Conservation (phyloP, 2,888 invertebrate genomes). For the Atethmia centrago region DNA sequence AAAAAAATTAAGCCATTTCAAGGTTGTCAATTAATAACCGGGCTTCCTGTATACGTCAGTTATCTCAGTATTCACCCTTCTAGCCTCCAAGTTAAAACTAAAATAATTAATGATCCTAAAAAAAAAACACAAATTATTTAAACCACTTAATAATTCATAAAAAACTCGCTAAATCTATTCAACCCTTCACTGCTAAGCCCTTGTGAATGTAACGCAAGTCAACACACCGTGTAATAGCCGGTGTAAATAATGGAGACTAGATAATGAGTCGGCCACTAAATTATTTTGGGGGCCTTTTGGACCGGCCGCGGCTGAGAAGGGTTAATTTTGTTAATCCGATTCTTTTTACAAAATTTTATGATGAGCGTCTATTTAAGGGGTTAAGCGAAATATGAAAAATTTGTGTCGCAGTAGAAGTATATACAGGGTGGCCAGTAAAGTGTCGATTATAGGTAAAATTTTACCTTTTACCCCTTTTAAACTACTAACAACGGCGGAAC, state of each 20-base stretch:
- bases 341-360: too few species aligned
- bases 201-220: conserved; percentile 16
- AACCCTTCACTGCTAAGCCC: conserved; percentile 42
- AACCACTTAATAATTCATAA: not conserved
- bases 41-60: too few species aligned
- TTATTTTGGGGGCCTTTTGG: conserved; percentile 20
- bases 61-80: not conserved
- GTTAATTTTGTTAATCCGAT: conserved; percentile 43
- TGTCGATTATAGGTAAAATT: too few species aligned
- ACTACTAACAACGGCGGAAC: too few species aligned
- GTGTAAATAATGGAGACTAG: conserved; percentile 53
- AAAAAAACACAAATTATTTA: not conserved
- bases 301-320: conserved; percentile 24
- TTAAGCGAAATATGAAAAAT: too few species aligned
- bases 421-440: too few species aligned
- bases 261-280: conserved; percentile 35
- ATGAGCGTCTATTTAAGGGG: too few species aligned
- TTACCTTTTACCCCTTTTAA: too few species aligned
- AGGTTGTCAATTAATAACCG: too few species aligned
- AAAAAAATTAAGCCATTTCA: too few species aligned
- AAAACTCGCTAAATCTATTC: not conserved
- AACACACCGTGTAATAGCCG: conserved; percentile 55
- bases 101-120: not conserved
- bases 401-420: too few species aligned
- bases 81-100: not conserved